Evolutionary conservation across 2,113 vertebrate species (phyloP).

Genomic region (Caracal caracal): DNA sequence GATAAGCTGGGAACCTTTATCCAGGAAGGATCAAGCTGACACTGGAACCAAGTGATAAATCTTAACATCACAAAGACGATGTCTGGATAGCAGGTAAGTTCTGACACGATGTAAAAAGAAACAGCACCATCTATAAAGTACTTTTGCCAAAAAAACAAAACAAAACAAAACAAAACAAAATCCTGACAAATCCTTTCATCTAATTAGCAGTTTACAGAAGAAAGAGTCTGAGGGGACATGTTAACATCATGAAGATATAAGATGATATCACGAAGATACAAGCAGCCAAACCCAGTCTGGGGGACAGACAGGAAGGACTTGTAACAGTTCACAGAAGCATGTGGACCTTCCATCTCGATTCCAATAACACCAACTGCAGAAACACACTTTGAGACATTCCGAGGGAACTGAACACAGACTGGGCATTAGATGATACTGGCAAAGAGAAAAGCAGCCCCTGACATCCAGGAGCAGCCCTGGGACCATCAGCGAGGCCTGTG

Average conservation of each 20-base stretch:
- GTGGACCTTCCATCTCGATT: neutral
- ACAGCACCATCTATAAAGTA: neutral
- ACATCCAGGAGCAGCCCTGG: neutral
- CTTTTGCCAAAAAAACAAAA: neutral
- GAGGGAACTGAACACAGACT: neutral
- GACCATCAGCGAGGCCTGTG: neutral
- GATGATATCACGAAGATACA: neutral
- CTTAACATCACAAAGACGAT: neutral
- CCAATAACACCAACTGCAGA: neutral
- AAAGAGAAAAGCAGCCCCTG: neutral
- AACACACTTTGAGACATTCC: neutral
- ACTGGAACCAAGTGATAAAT: neutral
- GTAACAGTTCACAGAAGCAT: neutral
- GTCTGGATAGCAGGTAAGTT: neutral
- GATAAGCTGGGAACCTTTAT: neutral
- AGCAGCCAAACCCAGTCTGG: neutral
- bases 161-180: too few species aligned
- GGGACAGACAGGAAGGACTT: neutral
- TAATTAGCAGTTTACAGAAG: neutral
- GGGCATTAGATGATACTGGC: too few species aligned
- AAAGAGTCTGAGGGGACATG: neutral
- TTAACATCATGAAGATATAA: neutral
- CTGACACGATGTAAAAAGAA: neutral
- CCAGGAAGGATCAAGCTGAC: neutral
- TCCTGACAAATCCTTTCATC: neutral